A percentile compares a stretch with the other conserved stretches of the same genome.
These are phyloP conservation scores for Yponomeuta cagnagella DNA, from an alignment of 2,888 invertebrate genomes.

Conservation along the genomic window DNA sequence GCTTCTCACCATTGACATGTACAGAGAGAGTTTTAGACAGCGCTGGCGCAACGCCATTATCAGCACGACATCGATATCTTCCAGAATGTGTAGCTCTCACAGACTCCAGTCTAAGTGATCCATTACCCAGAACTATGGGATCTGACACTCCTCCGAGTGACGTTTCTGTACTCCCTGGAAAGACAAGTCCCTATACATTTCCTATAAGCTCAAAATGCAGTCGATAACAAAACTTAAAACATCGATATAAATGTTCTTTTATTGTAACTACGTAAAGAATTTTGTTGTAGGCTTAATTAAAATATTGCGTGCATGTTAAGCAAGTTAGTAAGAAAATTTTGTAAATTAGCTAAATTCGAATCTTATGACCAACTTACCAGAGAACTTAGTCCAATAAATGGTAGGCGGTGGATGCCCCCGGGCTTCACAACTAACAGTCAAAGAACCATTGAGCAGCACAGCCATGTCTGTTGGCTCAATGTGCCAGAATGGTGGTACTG, in stretches of 20 bases:
- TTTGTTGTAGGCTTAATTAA: too few species aligned
- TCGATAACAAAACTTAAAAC: too few species aligned
- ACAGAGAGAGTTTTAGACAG: constrained; percentile 87
- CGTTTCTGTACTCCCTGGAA: constrained; percentile 60
- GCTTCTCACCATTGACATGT: constrained; percentile 84
- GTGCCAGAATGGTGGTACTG: constrained; percentile 88
- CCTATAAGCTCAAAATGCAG: too few species aligned
- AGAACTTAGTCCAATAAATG: constrained; percentile 84
- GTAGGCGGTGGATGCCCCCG: constrained; percentile 86
- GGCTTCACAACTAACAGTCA: constrained; percentile 85
- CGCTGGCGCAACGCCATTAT: constrained; percentile 88
- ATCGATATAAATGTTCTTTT: too few species aligned
- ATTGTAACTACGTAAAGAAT: too few species aligned
- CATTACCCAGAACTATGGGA: constrained; percentile 77
- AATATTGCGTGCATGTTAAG: too few species aligned
- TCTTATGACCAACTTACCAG: constrained; percentile 62
- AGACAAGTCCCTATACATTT: constrained; percentile 13
- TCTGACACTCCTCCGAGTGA: constrained; percentile 62
- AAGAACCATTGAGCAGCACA: constrained; percentile 82
- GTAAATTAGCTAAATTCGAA: not conserved
- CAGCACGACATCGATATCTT: constrained; percentile 89
- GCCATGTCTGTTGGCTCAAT: constrained; percentile 84
- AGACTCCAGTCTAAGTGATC: constrained; percentile 83
- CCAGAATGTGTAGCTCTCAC: constrained; percentile 87
- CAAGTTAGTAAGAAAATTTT: not conserved